Percentiles rank a stretch among this genome's conserved stretches.
These are phyloP conservation scores for Mareca strepera DNA, from an alignment of 2,797 vertebrate species.

Conservation along the genomic window DNA sequence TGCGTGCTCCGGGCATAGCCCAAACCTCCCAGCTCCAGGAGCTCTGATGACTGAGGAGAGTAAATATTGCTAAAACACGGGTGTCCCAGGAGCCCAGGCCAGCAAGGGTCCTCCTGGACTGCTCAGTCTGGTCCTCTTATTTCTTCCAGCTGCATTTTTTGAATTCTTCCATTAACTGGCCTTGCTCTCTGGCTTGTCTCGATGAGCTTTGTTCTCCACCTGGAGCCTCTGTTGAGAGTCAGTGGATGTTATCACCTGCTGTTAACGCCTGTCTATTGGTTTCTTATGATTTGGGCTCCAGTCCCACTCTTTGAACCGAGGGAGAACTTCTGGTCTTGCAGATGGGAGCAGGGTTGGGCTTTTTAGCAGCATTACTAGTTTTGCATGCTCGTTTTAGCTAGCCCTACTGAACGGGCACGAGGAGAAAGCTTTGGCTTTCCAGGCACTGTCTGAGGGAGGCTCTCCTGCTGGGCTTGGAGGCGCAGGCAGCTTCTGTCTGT, in stretches of 20 bases:
- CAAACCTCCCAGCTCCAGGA: background rate
- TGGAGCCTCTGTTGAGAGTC: background rate
- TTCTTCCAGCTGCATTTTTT: background rate
- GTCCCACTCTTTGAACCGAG: background rate
- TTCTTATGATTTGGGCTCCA: background rate
- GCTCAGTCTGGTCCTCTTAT: background rate
- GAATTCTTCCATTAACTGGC: background rate
- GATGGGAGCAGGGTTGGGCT: background rate
- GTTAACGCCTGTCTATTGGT: background rate
- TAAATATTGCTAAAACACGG: fast-evolving
- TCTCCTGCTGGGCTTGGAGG: background rate
- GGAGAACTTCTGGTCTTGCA: background rate
- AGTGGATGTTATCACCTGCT: background rate
- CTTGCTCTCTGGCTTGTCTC: background rate
- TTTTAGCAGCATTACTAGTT: background rate
- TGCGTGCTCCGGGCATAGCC: background rate
- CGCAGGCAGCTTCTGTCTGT: background rate
- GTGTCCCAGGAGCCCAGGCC: background rate
- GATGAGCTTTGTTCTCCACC: background rate
- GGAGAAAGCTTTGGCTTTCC: background rate
- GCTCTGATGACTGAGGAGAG: background rate
- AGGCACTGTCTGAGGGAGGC: background rate
- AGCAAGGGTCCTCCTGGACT: background rate
- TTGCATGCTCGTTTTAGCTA: background rate
- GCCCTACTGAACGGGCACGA: background rate